phyloP scores from a whole-genome alignment of 2,113 vertebrate species.

The Tragelaphus imberbis region DNA sequence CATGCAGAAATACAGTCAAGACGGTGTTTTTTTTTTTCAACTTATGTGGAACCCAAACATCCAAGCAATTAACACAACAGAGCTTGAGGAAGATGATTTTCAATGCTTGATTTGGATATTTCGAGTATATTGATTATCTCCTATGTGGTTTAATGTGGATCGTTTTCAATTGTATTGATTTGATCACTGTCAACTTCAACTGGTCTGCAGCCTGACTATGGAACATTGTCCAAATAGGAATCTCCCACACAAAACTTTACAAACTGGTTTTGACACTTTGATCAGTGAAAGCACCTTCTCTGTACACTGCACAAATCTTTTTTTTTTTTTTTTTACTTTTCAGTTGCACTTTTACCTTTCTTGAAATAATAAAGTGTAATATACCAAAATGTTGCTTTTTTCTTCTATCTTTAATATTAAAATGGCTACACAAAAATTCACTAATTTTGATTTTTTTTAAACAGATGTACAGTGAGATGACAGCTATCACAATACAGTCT shows the following conservation, averaged over 20 bases:
- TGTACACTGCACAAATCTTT: neutral
- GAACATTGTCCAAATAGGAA: neutral
- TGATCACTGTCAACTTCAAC: neutral
- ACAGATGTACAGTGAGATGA: neutral
- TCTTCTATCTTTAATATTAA: neutral
- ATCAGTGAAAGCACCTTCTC: neutral
- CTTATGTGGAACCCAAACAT: neutral
- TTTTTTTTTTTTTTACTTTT: neutral
- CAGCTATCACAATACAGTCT: neutral
- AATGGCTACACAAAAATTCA: neutral
- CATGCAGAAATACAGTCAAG: neutral
- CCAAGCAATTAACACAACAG: neutral
- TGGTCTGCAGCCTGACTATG: neutral
- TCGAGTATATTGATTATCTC: neutral
- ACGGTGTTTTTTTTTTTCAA: neutral
- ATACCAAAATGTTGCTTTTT: neutral
- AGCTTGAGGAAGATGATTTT: neutral
- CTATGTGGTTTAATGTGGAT: neutral
- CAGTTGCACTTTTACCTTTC: neutral
- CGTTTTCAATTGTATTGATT: neutral
- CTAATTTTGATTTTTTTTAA: neutral
- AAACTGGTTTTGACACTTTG: neutral
- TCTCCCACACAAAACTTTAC: neutral
- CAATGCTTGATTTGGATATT: neutral
- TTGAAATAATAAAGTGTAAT: neutral